A percentile compares a stretch with the other conserved stretches of the same genome.
These are phyloP conservation scores for Engystomops pustulosus DNA, from an alignment of 2,113 vertebrate genomes.

Conservation along the genomic window DNA sequence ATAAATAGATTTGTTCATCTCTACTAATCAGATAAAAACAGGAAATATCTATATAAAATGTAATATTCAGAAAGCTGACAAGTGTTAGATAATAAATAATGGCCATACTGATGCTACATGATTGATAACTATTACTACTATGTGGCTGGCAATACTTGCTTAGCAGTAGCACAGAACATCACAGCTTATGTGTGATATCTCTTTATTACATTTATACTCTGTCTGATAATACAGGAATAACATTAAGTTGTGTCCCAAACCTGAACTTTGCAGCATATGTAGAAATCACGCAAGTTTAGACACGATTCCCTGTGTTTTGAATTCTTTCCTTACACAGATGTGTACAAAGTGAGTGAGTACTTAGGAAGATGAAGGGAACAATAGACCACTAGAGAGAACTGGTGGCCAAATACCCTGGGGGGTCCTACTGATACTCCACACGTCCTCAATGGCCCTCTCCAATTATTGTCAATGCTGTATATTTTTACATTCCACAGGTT, in stretches of 20 bases:
- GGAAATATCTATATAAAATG: not conserved
- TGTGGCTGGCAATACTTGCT: not conserved
- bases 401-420: constrained; percentile 10
- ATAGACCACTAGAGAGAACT: not conserved
- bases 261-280: constrained; percentile 30
- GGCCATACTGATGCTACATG: not conserved
- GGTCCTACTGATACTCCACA: not conserved
- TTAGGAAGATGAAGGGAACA: constrained; percentile 14
- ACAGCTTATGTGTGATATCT: not conserved
- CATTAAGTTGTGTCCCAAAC: constrained; percentile 23
- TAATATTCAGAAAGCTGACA: no score
- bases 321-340: constrained; percentile 24
- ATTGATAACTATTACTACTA: not conserved
- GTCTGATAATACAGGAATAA: not conserved
- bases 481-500: not conserved
- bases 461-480: not conserved
- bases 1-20: no score
- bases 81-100: not conserved
- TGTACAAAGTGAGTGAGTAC: constrained; percentile 18
- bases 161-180: not conserved
- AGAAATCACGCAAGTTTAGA: constrained; percentile 37
- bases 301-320: constrained; percentile 40
- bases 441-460: not conserved
- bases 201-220: not conserved
- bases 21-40: no score